A percentile compares a stretch with the other conserved stretches of the same genome.
These are phyloP conservation scores for Euborellia annulipes DNA, from an alignment of 1,140 invertebrate genomes.

Conservation along the genomic window DNA sequence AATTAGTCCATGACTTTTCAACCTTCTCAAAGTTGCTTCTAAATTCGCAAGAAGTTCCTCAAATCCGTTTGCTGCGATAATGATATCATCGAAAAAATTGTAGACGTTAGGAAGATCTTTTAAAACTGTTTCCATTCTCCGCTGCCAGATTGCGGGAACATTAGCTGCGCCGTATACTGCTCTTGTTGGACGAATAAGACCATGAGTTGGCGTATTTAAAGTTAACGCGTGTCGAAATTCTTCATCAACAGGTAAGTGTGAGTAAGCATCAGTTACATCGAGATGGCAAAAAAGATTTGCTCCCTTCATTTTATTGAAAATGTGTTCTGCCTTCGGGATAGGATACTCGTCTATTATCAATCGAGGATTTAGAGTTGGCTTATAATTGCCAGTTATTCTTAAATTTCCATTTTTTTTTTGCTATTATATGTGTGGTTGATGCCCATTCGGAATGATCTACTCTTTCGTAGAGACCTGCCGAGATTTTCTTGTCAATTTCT, in stretches of 20 bases:
- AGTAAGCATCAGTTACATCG: slow-evolving; percentile 15
- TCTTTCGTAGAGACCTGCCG: slow-evolving; percentile 12
- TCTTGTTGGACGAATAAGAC: slow-evolving; percentile 14
- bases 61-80: slow-evolving; percentile 9
- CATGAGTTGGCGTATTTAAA: slow-evolving; percentile 16
- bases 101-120: too few relatives aligned
- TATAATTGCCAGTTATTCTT: too few relatives aligned
- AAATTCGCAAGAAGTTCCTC: too few relatives aligned
- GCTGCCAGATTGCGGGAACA: slow-evolving; percentile 10
- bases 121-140: too few relatives aligned
- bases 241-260: slow-evolving; percentile 12
- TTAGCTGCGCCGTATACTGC: slow-evolving; percentile 13
- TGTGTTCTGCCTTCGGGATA: too few relatives aligned
- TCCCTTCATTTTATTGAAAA: too few relatives aligned
- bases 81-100: slow-evolving; percentile 10
- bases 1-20: slow-evolving; percentile 6
- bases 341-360: too few relatives aligned
- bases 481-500: slow-evolving; percentile 14
- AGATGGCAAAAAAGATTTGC: slow-evolving; percentile 11
- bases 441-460: slow-evolving; percentile 15
- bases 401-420: too few relatives aligned
- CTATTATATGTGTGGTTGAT: slow-evolving; percentile 16
- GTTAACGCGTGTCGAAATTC: slow-evolving; percentile 13
- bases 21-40: slow-evolving; percentile 9
- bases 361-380: not conserved